A percentile compares a stretch with the other conserved stretches of the same genome.
Evolutionary conservation across 1,140 invertebrate genomes (phyloP).

Genomic region (Anastatus disparis): DNA sequence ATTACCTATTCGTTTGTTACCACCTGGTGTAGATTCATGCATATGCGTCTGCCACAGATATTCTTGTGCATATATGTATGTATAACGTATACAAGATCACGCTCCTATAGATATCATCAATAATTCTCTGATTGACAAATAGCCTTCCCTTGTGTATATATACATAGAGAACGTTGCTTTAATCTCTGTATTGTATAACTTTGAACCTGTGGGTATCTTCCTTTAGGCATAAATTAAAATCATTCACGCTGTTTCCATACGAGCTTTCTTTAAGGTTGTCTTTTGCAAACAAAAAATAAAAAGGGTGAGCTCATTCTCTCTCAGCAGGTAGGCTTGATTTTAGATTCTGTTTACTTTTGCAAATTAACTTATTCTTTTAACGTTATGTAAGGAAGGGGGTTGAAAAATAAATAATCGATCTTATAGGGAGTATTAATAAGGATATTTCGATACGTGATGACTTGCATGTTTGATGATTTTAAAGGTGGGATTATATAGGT

Average conservation of each 20-base stretch:
- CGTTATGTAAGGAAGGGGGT: too few species aligned
- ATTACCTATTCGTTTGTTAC: too few species aligned
- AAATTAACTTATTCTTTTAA: neutral
- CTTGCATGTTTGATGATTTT: too few species aligned
- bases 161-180: neutral
- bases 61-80: too few species aligned
- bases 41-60: too few species aligned
- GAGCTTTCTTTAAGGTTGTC: neutral
- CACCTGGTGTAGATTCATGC: too few species aligned
- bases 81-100: neutral
- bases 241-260: neutral
- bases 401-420: neutral
- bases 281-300: neutral
- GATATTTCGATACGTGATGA: too few species aligned
- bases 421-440: too few species aligned
- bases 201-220: neutral
- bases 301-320: neutral
- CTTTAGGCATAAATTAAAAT: neutral
- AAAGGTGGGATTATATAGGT: too few species aligned
- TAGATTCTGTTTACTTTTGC: neutral
- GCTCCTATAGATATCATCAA: neutral
- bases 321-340: too few species aligned
- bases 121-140: constrained; percentile 28
- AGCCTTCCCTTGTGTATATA: neutral
- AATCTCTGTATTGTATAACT: neutral